Evolutionary conservation across 2,797 vertebrate genomes (phyloP), one percentile per base, ranked within the genome.

Genomic region (Argya squamiceps): DNA sequence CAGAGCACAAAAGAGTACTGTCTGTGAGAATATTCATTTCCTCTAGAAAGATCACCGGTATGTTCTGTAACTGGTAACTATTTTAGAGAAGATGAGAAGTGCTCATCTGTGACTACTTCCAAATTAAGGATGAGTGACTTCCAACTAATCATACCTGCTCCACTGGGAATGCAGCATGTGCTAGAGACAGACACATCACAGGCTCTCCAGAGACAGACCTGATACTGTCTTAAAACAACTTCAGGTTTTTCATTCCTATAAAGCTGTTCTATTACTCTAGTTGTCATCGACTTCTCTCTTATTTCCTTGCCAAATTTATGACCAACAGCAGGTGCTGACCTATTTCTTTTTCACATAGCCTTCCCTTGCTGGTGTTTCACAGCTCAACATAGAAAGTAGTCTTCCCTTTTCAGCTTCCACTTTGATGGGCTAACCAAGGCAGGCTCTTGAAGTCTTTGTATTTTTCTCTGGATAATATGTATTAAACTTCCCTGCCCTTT

Each of bases 241-340:
- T 68, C 14, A 23, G 24, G 37, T 77, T 91, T 94, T 94, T 81
- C n/a, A 41, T 84, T 92, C 67, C 56, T 82, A 11, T 76, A 73
- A 58, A 49, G 32, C 47, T 79, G 14, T n/a, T 65, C 70, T 41
- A 73, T 44, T 92, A 55, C 63, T 81, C 47, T 63, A 73, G 39
- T n/a, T 84, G 79, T 86, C 81, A 91, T 69, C 34, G 4, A 23
- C 69, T 67, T 89, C 37, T 73, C 82, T 91, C 64, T 90, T 65
- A 92, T 71, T 93, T 93, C 84, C 69, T 84, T 77, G 53, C 32
- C 67, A 92, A 85, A 91, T 91, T 89, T 89, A 84, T 68, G 62
- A 64, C 37, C 29, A 84, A 34, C 34, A 84, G 76, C 80, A 85
- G 79, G 74, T 76, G 69, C 49, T 86, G 63, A 73, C 47, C 32